Conservation (phyloP, 2,888 invertebrate genomes). For the Cancer borealis region DNA sequence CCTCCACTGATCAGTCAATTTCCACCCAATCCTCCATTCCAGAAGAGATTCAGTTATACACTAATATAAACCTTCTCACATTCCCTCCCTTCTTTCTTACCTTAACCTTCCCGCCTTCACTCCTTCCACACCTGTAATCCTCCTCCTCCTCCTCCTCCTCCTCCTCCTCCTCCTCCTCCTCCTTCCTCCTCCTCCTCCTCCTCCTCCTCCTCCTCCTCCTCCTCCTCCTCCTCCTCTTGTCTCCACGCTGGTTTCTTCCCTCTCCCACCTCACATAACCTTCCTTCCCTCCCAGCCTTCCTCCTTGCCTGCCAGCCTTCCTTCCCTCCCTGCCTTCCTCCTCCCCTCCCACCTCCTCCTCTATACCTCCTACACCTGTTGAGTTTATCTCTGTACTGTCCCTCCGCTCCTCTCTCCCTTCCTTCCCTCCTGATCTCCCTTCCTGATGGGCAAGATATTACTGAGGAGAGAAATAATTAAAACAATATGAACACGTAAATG, state of each 20-base stretch:
- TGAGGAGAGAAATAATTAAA: neutral
- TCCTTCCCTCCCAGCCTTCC: neutral
- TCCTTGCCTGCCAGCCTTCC: neutral
- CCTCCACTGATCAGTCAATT: neutral
- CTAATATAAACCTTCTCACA: neutral
- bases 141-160: neutral
- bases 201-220: neutral
- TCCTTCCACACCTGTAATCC: neutral
- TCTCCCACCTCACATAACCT: neutral
- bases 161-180: neutral
- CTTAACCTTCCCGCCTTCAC: neutral
- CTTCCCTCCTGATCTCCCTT: neutral
- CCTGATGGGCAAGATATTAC: neutral
- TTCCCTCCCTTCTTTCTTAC: neutral
- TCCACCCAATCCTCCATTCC: neutral
- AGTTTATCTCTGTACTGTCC: too few relatives aligned
- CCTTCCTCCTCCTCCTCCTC: neutral
- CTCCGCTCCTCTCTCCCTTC: neutral
- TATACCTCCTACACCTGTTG: neutral
- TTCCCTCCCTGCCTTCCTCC: neutral
- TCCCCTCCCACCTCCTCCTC: neutral
- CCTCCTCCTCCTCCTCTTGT: neutral
- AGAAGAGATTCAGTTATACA: neutral
- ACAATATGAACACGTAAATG: neutral
- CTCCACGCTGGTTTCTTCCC: neutral